A percentile compares a stretch with the other conserved stretches of the same genome.
These are phyloP conservation scores for Eumeta japonica DNA, from an alignment of 1,140 invertebrate species.

Conservation along the genomic window DNA sequence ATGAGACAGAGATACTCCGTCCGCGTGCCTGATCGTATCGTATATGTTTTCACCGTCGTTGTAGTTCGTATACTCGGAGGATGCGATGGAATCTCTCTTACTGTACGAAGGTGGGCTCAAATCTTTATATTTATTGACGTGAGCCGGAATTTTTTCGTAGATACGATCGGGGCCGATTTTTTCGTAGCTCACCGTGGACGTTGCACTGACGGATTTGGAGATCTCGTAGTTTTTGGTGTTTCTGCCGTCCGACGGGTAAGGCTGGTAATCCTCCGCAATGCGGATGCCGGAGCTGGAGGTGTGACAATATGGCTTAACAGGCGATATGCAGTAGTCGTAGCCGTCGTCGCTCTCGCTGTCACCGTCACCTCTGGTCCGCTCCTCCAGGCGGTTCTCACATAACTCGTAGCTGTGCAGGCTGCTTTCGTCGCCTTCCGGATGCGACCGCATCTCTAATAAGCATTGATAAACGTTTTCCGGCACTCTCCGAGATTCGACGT, in stretches of 20 bases:
- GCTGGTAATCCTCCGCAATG: slow-evolving; percentile 40
- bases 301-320: slow-evolving; percentile 41
- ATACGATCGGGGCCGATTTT: slow-evolving; percentile 50
- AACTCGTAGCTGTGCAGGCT: slow-evolving; percentile 53
- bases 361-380: slow-evolving; percentile 41
- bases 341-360: slow-evolving; percentile 53
- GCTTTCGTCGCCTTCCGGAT: slow-evolving; percentile 45
- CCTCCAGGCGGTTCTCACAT: slow-evolving; percentile 39
- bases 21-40: slow-evolving; percentile 59
- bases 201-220: slow-evolving; percentile 45
- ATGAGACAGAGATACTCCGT: slow-evolving; percentile 53
- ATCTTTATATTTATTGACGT: slow-evolving; percentile 29
- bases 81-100: slow-evolving; percentile 35
- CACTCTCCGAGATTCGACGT: slow-evolving; percentile 9
- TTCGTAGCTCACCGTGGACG: slow-evolving; percentile 52
- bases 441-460: slow-evolving; percentile 44
- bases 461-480: slow-evolving; percentile 51
- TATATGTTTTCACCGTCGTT: slow-evolving; percentile 60
- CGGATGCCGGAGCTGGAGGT: slow-evolving; percentile 44
- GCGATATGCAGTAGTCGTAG: slow-evolving; percentile 53
- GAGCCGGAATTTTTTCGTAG: slow-evolving; percentile 48
- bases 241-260: slow-evolving; percentile 12
- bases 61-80: slow-evolving; percentile 41
- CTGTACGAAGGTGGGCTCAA: slow-evolving; percentile 32
- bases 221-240: slow-evolving; percentile 39